phyloP scores from a whole-genome alignment of 2,888 invertebrate species.

The Lasioglossum calceatum region DNA sequence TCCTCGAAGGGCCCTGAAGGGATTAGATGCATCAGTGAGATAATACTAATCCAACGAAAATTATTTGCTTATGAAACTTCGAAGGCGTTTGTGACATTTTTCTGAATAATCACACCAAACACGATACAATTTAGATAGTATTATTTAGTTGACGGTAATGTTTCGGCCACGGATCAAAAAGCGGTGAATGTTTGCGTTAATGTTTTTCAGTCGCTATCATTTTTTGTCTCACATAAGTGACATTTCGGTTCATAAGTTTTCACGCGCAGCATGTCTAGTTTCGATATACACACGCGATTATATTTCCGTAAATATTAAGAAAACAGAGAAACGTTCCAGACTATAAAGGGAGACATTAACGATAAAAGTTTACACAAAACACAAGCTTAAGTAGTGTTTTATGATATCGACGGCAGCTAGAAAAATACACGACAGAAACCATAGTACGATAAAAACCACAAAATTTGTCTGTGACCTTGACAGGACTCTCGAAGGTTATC shows the following conservation, averaged over 20 bases:
- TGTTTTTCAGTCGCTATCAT: background rate
- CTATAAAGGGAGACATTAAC: background rate
- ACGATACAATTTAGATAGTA: too few species aligned
- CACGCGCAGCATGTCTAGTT: background rate
- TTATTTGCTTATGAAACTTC: background rate
- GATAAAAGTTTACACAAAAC: background rate
- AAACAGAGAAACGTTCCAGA: background rate
- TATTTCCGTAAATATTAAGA: too few species aligned
- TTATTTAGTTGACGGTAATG: background rate
- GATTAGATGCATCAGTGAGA: background rate
- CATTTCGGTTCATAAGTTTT: background rate
- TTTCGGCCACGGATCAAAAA: background rate
- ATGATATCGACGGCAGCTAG: too few species aligned
- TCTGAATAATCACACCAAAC: background rate
- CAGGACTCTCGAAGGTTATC: too few species aligned
- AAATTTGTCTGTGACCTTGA: too few species aligned
- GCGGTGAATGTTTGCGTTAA: background rate
- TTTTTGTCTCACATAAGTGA: background rate
- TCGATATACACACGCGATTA: background rate
- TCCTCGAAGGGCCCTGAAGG: background rate
- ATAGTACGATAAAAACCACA: too few species aligned
- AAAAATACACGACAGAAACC: too few species aligned
- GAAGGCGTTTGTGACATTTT: background rate
- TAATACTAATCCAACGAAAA: background rate
- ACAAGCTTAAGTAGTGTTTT: too few species aligned